Conservation (phyloP, 2,797 vertebrate species). For the Poeciliopsis turneri region DNA sequence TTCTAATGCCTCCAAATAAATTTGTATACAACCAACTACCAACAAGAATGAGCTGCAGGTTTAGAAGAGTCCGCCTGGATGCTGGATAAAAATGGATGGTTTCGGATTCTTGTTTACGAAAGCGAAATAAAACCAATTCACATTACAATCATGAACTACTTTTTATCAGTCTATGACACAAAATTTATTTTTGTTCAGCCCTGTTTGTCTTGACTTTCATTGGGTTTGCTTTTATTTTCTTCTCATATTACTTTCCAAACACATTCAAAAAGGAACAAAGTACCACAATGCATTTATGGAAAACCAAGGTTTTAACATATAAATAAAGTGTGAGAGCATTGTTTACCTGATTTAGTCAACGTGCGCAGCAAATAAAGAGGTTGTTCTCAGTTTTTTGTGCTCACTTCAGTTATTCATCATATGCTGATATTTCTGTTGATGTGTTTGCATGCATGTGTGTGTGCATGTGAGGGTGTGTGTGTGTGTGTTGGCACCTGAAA, state of each 20-base stretch:
- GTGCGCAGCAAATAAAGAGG: too few species aligned
- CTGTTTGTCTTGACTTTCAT: not conserved
- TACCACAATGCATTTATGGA: not conserved
- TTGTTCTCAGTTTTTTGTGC: not conserved
- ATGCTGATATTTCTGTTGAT: slow-evolving; percentile 3
- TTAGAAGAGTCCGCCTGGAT: not conserved
- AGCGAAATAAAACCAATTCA: not conserved
- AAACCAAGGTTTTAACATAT: not conserved
- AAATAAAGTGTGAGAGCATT: not conserved
- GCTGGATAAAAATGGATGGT: not conserved
- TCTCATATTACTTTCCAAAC: not conserved
- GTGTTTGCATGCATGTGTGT: not conserved
- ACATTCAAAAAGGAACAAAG: not conserved
- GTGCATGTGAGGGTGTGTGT: not conserved
- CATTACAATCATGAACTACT: not conserved
- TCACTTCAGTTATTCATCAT: slow-evolving; percentile 11
- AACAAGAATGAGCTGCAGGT: not conserved
- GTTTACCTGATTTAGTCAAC: not conserved
- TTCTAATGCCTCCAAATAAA: not conserved
- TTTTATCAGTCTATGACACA: not conserved
- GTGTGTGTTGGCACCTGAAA: slow-evolving; percentile 7
- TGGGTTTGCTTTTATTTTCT: not conserved
- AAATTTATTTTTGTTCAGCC: not conserved
- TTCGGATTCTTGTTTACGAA: not conserved
- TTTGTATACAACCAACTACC: not conserved